Evolutionary conservation across 2,797 vertebrate species (phyloP), one percentile per base, ranked within the genome.

Genomic region (Dromococcyx pavoninus): DNA sequence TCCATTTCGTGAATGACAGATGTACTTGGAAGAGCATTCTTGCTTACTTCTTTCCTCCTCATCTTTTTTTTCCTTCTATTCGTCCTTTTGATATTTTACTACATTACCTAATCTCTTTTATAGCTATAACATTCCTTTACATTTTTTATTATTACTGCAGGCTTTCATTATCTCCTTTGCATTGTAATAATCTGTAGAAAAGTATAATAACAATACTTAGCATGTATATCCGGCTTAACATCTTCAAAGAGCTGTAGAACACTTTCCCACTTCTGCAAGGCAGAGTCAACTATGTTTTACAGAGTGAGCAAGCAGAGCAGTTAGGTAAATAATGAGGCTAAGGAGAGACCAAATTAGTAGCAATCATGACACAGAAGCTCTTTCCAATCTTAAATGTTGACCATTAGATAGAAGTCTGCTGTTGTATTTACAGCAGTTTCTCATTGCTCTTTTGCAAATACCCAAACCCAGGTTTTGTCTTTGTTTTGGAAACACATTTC

Each of bases 221-320:
- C 44, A 39, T 8, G 43, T 54, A 73, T 41, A 32, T 33, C 86
- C 83, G 51, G 18, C 43, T 88, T 56, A 77, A 75, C 43, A 61
- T 70, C 76, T 93, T 91, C 72, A 94, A 94, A 94, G 53, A 35
- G 37, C 64, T 53, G 77, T 58, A 53, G 84, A 88, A 92, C 77
- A 33, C 39, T 85, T 25, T 21, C 16, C 25, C 30, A 33, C 15
- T 76, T 61, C 61, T n/a, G 19, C 3, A 5, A 75, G 39, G 24
- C 1, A 62, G 24, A 44, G 24, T 19, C 43, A 79, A 50, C 46
- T 69, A 11, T 23, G 21, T n/a, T 72, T 67, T 61, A 78, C 23
- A 77, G 74, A 56, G 28, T 21, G 27, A 81, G 9, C 17, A 84
- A 89, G 41, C 17, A 58, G 65, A 92, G 50, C 51, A 35, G 27